Conservation (phyloP, 2,797 vertebrate species). For the Rachycentron canadum region DNA sequence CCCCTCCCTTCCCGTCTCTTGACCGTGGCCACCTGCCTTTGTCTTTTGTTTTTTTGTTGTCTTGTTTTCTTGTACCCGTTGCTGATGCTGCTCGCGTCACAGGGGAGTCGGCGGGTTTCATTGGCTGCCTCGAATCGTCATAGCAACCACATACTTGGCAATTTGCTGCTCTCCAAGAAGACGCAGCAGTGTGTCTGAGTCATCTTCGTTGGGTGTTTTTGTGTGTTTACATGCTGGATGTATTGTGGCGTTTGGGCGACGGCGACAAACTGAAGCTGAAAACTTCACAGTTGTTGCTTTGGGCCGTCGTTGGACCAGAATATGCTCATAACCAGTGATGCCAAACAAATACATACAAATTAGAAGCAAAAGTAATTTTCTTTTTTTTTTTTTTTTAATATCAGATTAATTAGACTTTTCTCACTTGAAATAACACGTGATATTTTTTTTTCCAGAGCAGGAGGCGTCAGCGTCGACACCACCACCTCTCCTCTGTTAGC, state of each 20-base stretch:
- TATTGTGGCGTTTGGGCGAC: background rate
- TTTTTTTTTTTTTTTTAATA: too few species aligned
- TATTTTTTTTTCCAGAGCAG: too few species aligned
- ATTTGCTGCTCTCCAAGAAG: constrained; percentile 78
- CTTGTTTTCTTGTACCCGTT: background rate
- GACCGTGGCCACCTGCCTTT: constrained; percentile 85
- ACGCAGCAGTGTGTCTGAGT: constrained; percentile 32
- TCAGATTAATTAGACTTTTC: too few species aligned
- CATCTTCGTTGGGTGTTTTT: background rate
- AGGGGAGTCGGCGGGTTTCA: constrained; percentile 79
- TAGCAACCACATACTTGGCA: constrained; percentile 86
- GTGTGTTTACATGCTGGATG: background rate
- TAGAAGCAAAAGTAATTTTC: background rate
- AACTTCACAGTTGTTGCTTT: background rate
- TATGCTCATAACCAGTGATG: background rate
- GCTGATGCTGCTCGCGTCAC: constrained; percentile 71
- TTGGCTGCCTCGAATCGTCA: constrained; percentile 86
- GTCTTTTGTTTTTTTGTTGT: background rate
- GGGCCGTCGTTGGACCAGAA: too few species aligned
- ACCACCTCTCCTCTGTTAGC: too few species aligned
- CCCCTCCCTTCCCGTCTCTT: constrained; percentile 41
- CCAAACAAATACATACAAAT: background rate
- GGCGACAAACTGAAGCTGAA: background rate
- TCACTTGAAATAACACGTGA: too few species aligned
- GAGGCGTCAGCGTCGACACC: too few species aligned